Evolutionary conservation across 2,113 vertebrate genomes (phyloP).

Genomic region (Lates calcarifer): DNA sequence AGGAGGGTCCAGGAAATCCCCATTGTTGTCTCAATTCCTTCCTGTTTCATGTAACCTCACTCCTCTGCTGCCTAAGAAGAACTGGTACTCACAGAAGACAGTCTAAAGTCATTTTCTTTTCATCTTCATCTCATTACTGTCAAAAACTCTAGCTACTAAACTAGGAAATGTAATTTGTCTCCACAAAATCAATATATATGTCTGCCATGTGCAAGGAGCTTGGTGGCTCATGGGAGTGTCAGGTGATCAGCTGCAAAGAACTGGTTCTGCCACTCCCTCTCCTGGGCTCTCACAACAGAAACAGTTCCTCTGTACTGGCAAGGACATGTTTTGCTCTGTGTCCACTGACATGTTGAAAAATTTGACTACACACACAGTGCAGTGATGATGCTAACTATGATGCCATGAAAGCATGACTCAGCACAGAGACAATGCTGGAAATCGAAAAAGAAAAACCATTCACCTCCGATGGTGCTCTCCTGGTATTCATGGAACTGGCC

Average conservation of each 20-base stretch:
- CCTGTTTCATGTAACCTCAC: slow-evolving; percentile 26
- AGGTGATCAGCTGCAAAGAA: slow-evolving; percentile 52
- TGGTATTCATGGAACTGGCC: slow-evolving; percentile 99
- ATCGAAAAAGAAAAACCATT: slow-evolving; percentile 48
- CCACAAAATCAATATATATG: neutral
- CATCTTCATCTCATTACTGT: neutral
- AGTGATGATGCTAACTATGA: neutral
- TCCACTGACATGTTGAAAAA: neutral
- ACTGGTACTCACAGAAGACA: neutral
- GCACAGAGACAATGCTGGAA: neutral
- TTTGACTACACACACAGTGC: neutral
- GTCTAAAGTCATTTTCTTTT: neutral
- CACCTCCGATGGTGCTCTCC: slow-evolving; percentile 99
- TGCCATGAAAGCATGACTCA: neutral
- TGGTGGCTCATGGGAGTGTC: slow-evolving; percentile 34
- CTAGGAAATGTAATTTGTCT: neutral
- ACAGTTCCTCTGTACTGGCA: slow-evolving; percentile 3
- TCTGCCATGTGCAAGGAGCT: slow-evolving; percentile 5
- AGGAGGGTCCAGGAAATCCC: slow-evolving; percentile 64
- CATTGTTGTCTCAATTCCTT: slow-evolving; percentile 67
- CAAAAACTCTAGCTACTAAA: no score
- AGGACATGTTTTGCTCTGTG: slow-evolving; percentile 15
- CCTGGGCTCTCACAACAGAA: slow-evolving; percentile 21
- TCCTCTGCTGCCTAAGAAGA: neutral
- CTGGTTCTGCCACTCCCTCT: slow-evolving; percentile 48